phyloP scores from a whole-genome alignment of 2,888 invertebrate genomes.

The Alitta virens region DNA sequence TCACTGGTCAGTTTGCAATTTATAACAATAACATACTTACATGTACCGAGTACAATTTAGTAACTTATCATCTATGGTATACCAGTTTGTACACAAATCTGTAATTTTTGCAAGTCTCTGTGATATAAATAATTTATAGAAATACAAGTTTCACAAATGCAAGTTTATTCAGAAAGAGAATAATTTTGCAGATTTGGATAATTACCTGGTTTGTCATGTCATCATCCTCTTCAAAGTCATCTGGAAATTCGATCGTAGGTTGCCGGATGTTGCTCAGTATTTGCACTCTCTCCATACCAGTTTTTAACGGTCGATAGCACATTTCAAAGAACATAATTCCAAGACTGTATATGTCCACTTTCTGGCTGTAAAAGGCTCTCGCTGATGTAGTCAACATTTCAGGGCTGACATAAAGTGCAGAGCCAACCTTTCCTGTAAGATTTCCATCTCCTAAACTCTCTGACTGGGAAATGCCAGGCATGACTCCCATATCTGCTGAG shows the following conservation, averaged over 20 bases:
- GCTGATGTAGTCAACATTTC: conserved; percentile 74
- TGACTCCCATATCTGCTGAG: conserved; percentile 3
- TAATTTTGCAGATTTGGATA: too few species aligned
- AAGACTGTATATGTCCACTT: conserved; percentile 75
- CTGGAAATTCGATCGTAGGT: conserved; percentile 65
- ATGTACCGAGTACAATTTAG: too few species aligned
- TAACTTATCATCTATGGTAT: too few species aligned
- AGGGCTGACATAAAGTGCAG: conserved; percentile 91
- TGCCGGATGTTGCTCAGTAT: conserved; percentile 71
- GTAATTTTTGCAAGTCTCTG: too few species aligned
- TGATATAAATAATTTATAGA: too few species aligned
- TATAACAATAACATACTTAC: too few species aligned
- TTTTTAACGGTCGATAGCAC: conserved; percentile 80
- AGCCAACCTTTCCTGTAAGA: conserved; percentile 82
- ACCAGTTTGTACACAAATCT: too few species aligned
- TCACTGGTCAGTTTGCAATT: too few species aligned
- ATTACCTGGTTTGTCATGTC: conserved; percentile 39
- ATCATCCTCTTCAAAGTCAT: conserved; percentile 59
- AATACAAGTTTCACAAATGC: too few species aligned
- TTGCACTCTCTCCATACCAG: conserved; percentile 85
- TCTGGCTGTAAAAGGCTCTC: conserved; percentile 64
- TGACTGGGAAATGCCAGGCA: conserved; percentile 9
- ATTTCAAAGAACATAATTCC: conserved; percentile 89
- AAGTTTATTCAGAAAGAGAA: too few species aligned
- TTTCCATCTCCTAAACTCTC: conserved; percentile 19